Conservation (phyloP, 2,797 vertebrate genomes). For the Darevskia nairensis region DNA sequence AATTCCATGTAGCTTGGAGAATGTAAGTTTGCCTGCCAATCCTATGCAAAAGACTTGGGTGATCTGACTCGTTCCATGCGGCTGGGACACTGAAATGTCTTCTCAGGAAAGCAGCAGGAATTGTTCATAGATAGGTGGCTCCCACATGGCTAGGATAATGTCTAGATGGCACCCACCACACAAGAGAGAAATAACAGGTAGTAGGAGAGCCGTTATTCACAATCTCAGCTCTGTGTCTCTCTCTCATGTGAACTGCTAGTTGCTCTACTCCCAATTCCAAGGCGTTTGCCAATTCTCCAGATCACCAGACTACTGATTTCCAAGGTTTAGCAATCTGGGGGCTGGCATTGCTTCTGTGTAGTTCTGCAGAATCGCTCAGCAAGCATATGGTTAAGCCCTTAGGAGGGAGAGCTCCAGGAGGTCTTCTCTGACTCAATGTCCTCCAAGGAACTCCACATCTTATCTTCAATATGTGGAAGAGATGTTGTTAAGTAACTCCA, state of each 20-base stretch:
- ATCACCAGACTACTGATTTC: neutral
- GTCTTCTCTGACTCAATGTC: neutral
- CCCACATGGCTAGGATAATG: neutral
- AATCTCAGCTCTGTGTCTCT: neutral
- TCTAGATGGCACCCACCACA: neutral
- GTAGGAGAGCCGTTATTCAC: neutral
- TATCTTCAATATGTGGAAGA: neutral
- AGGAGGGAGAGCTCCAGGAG: neutral
- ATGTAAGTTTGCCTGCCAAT: neutral
- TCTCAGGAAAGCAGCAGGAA: neutral
- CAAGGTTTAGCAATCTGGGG: neutral
- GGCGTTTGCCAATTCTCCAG: neutral
- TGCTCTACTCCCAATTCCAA: neutral
- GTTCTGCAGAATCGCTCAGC: neutral
- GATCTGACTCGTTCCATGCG: neutral
- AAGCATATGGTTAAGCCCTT: neutral
- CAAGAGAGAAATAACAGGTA: neutral
- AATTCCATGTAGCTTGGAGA: neutral
- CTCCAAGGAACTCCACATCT: neutral
- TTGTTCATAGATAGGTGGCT: neutral
- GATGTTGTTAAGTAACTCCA: neutral
- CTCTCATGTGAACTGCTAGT: neutral
- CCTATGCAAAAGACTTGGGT: neutral
- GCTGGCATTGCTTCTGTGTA: neutral
- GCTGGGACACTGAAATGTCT: neutral